A percentile compares a stretch with the other conserved stretches of the same genome.
Evolutionary conservation across 2,113 vertebrate species (phyloP).

Genomic region (Stegostoma tigrinum): DNA sequence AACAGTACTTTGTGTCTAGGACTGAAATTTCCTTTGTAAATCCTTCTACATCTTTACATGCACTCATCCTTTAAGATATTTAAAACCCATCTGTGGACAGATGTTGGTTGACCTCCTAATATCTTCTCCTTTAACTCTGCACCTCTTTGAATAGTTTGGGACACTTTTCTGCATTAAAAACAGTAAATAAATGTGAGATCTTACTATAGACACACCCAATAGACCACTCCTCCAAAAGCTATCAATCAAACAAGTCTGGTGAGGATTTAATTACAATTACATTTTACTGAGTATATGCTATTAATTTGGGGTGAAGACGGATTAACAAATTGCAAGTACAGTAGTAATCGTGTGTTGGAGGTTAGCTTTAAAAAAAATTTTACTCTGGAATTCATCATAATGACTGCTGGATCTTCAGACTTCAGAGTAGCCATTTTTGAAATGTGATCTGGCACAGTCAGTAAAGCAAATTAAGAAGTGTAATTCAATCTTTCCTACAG

Average conservation of each 20-base stretch:
- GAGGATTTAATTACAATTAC: not conserved
- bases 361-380: not conserved
- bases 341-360: not conserved
- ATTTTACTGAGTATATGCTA: not conserved
- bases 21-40: not conserved
- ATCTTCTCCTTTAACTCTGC: not conserved
- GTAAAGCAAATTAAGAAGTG: not conserved
- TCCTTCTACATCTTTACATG: not conserved
- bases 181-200: not conserved
- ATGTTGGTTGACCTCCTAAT: not conserved
- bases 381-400: not conserved
- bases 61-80: not conserved
- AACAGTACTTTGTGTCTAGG: not conserved
- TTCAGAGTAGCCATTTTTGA: not conserved
- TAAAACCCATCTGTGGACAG: not conserved
- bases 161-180: not conserved
- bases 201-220: not conserved
- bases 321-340: not conserved
- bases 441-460: not conserved
- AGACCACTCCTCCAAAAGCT: not conserved
- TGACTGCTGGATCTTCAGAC: not conserved
- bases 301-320: not conserved
- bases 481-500: not conserved
- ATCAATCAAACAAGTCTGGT: not conserved
- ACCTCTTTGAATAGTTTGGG: not conserved